Evolutionary conservation across 2,888 invertebrate species (phyloP), one percentile per base, ranked within the genome.

Genomic region (Pollenia griseotomentosa): DNA sequence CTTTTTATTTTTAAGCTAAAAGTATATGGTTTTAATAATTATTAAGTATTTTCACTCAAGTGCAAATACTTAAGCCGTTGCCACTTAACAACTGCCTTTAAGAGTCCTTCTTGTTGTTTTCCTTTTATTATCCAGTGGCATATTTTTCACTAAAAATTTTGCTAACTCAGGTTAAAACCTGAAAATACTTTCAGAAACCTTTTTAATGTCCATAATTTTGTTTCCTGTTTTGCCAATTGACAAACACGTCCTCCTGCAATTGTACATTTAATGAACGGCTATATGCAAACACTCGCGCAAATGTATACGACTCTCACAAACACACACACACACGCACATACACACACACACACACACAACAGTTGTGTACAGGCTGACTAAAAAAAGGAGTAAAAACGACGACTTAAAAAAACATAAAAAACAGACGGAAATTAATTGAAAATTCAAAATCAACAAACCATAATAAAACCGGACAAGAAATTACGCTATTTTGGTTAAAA

Each of bases 381-480:
- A 48, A 48, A 59, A 44, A 33, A 57, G 40, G 40, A 51, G 59
- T 12, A 61, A 63, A 81, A 65, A 65, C 4, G n/a, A 61, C 57
- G 59, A 48, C 78, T 7, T 14, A 42, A 80, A 53, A 40, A 71
- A 78, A 55, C 74, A 84, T 77, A 74, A 79, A 80, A 85, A 85
- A 80, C 79, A 59, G 61, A 63, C 68, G 84, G 84, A 85, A 85
- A 85, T 85, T 85, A 85, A 85, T 84, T 85, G 84, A 85, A 85
- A 85, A 74, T 85, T 85, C 68, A 74, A 85, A 85, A 85, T 80
- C 84, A 85, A 85, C 84, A 85, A 85, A 80, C 84, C 84, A 75
- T 85, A 84, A 84, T 84, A 74, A 85, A 80, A 80, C 79, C 80
- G 74, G 79, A 85, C 84, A 85, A 85, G 74, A 80, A 80, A 80